Evolutionary conservation across 2,113 vertebrate genomes (phyloP).

Genomic region (Hassar affinis): DNA sequence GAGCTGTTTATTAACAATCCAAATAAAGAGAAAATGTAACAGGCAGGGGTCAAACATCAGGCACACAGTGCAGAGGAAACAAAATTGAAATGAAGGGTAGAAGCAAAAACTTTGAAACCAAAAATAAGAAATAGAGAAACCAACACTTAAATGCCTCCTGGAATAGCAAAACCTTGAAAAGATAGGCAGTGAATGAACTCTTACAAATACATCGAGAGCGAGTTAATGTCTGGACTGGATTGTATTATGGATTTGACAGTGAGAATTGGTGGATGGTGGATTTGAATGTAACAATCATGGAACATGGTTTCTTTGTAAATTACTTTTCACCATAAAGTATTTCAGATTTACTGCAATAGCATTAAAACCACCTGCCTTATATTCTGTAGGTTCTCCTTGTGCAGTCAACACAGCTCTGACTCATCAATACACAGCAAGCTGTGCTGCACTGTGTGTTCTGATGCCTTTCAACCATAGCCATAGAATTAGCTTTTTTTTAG

Average conservation of each 20-base stretch:
- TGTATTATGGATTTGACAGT: background rate
- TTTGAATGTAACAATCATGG: background rate
- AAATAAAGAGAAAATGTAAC: background rate
- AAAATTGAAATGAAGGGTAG: background rate
- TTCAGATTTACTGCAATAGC: background rate
- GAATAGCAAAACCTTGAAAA: background rate
- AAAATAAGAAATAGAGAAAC: background rate
- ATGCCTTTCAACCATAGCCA: no score
- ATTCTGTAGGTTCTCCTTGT: no score
- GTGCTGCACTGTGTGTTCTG: no score
- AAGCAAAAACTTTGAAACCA: background rate
- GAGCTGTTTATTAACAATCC: slow-evolving; percentile 15
- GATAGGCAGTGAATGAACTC: background rate
- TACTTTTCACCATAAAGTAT: background rate
- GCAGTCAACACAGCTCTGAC: no score
- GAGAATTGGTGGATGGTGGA: background rate
- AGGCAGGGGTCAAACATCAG: background rate
- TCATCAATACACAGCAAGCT: no score
- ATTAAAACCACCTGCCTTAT: background rate
- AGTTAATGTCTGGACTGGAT: background rate
- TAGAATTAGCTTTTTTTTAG: no score
- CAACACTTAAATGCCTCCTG: background rate
- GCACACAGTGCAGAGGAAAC: background rate
- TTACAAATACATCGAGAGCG: background rate
- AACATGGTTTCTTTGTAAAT: background rate